Percentiles rank a stretch among this genome's conserved stretches.
These are phyloP conservation scores for Autographa pulchrina DNA, from an alignment of 2,888 invertebrate genomes.

Conservation along the genomic window DNA sequence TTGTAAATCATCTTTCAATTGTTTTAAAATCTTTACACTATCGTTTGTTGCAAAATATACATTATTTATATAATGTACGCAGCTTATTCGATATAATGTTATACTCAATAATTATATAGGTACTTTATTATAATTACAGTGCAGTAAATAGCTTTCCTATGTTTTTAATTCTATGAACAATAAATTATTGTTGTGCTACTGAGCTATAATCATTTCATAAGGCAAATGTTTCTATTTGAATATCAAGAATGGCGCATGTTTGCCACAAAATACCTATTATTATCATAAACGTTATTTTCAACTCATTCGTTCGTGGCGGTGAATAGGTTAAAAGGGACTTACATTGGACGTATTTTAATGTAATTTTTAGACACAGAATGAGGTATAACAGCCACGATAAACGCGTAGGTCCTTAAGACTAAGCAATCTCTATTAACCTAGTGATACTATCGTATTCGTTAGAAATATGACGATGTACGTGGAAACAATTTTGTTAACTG, in stretches of 20 bases:
- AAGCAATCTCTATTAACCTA: constrained; percentile 13
- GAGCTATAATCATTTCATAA: neutral
- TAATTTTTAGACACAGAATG: constrained; percentile 20
- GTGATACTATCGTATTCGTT: constrained; percentile 21
- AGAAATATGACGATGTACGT: constrained; percentile 16
- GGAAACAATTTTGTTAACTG: constrained; percentile 5
- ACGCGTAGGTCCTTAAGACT: constrained; percentile 8
- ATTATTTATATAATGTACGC: neutral
- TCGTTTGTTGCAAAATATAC: neutral
- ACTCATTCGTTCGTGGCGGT: neutral
- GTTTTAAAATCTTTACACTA: neutral
- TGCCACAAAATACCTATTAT: neutral
- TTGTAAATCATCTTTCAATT: neutral
- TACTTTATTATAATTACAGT: neutral
- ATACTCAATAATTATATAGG: neutral
- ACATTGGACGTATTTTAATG: constrained; percentile 33
- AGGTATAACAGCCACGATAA: constrained; percentile 6
- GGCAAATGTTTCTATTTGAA: neutral
- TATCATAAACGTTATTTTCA: neutral
- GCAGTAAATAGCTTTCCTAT: constrained; percentile 1
- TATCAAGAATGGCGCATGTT: neutral
- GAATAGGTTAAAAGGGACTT: constrained; percentile 2
- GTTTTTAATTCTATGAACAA: neutral
- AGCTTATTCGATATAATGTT: neutral
- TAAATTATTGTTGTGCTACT: constrained; percentile 3